Conservation (phyloP, 2,888 invertebrate species). For the Balanococcus diminutus region DNA sequence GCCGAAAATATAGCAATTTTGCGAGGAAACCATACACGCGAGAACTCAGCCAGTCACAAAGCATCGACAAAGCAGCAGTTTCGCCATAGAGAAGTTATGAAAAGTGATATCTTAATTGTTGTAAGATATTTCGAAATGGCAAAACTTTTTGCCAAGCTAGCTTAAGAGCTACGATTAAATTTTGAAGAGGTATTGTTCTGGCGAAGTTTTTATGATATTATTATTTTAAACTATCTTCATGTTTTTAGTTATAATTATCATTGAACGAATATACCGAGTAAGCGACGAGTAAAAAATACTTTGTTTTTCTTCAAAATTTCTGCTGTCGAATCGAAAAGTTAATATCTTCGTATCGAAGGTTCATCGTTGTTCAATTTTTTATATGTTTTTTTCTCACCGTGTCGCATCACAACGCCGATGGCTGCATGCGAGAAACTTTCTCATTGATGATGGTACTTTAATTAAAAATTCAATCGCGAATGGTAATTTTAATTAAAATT, state of each 20-base stretch:
- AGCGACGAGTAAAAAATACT: not conserved
- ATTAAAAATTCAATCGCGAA: constrained; percentile 23
- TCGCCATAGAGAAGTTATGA: not conserved
- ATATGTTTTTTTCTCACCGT: not conserved
- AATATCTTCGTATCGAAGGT: not conserved
- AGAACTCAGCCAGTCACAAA: not conserved
- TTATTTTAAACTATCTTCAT: constrained; percentile 19
- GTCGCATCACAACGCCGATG: not conserved
- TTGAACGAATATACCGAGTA: not conserved
- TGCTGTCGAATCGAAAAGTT: not conserved
- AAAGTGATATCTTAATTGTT: constrained; percentile 28
- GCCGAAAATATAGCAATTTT: not conserved
- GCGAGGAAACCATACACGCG: not conserved
- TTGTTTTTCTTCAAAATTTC: not conserved
- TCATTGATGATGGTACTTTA: not conserved
- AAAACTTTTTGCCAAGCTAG: not conserved
- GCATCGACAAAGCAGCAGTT: constrained; percentile 11
- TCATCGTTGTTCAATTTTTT: not conserved
- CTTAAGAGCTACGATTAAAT: constrained; percentile 16
- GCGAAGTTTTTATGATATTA: not conserved
- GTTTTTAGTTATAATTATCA: not conserved
- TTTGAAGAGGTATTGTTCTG: constrained; percentile 23
- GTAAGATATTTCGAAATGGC: constrained; percentile 29
- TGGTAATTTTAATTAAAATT: constrained; percentile 31
- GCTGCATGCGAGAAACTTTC: not conserved